Evolutionary conservation across 2,797 vertebrate species (phyloP), one percentile per base, ranked within the genome.

Genomic region (Potorous gilbertii): DNA sequence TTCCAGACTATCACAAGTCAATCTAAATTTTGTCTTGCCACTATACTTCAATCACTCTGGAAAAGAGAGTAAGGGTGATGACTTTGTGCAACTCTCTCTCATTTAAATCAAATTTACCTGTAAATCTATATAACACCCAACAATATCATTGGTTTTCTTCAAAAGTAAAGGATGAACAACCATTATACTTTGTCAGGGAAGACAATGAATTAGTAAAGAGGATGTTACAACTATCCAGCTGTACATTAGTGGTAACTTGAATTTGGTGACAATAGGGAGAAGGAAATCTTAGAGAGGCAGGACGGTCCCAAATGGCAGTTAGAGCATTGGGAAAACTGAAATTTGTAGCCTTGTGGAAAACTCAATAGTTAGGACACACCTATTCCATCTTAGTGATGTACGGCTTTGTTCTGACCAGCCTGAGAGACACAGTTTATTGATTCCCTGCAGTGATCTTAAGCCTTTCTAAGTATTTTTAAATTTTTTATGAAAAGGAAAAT

Each of bases 401-500:
- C 14, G 50, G 29, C 4, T 56, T 55, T 87, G 54, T 66, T 50
- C 90, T 91, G 34, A 92, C 92, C 14, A 57, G 87, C 12, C 0
- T 62, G 28, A 18, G 54, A 91, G 29, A 54, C 16, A 31, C 1
- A n/a, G 34, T 81, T 52, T 93, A 34, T 87, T 95, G 74, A 96
- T 91, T 95, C 40, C 62, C 16, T 34, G 56, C 54, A 55, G 91
- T 91, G 56, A 96, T 96, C 59, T 91, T 94, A 93, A 95, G 90
- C 34, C 89, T 94, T 97, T 96, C 56, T 90, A 92, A 90, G n/a
- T 90, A 94, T 95, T 95, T 87, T 94, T 90, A 92, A 90, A 28
- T 90, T 95, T 95, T 95, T 87, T 94, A 40, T 2, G 0, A 92
- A 97, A 96, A 95, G 18, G 66, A 95, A 91, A 94, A 66, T 94